phyloP scores from a whole-genome alignment of 1,140 invertebrate genomes.

The Brachionus koreanus region DNA sequence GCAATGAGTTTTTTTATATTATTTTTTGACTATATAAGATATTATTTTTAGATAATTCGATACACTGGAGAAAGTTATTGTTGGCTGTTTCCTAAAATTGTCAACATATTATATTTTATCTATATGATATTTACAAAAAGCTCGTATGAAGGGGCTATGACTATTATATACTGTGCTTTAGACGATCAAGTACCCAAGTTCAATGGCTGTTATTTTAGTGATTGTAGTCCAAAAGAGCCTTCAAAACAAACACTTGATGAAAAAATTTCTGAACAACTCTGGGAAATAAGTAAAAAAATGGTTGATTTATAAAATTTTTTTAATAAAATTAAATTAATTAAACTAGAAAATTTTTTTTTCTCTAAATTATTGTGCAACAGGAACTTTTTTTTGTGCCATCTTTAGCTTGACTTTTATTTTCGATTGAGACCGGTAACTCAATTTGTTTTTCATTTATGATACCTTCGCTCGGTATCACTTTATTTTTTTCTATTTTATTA shows the following conservation, averaged over 20 bases:
- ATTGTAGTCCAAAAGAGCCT: conserved; percentile 67
- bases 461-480: neutral
- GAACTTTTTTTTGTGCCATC: neutral
- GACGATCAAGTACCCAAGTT: conserved; percentile 66
- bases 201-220: conserved; percentile 65
- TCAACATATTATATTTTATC: neutral
- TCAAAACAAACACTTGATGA: conserved; percentile 59
- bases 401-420: neutral
- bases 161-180: conserved; percentile 71
- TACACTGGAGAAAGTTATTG: conserved; percentile 47
- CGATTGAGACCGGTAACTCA: neutral
- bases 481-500: neutral
- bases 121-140: conserved; percentile 47
- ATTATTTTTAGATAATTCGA: conserved; percentile 49
- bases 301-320: neutral
- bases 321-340: neutral
- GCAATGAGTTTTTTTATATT: conserved; percentile 49
- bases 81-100: neutral
- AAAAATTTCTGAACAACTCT: conserved; percentile 63
- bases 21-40: conserved; percentile 47
- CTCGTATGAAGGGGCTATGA: conserved; percentile 68
- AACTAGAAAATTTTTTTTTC: neutral
- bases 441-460: neutral
- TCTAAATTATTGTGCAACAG: neutral
- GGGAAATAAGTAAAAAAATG: conserved; percentile 65